Base-by-base conservation (phyloP, 2,113 vertebrate species). In the Tenrec ecaudatus region DNA sequence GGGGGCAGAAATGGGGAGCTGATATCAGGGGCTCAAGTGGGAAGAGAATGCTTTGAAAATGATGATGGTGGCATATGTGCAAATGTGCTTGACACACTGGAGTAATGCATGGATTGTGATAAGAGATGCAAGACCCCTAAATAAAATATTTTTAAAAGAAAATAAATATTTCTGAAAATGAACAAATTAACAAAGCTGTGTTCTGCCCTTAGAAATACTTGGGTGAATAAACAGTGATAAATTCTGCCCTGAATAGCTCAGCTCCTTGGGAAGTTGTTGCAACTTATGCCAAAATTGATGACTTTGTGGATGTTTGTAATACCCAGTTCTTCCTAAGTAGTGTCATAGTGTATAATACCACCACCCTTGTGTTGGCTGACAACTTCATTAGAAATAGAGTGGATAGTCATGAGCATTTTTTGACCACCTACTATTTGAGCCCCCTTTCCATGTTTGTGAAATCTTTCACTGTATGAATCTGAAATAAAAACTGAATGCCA, bases 111-210 rank as follows among this genome's bases (percentile, higher is more conserved):
- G 47, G 47, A 14, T 53, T 53, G 47, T 53, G 47, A 53, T 53
- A 53, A 53, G 47, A 53, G 47, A 12, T 53, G 47, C 2, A 53
- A 53, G 47, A 53, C 12, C 9, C 47, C 47, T 53, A 5, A 53
- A 53, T 53, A 53, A 53, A 53, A 53, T 53, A 53, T 53, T n/a
- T n/a, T n/a, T 53, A 53, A 53, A 53, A 53, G 12, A 53, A 53
- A 53, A 53, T 53, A 86, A 71, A 69, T 90, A 82, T 60, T 94
- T 93, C 66, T 20, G 6, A 36, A 77, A 85, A 85, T 36, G 64
- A 89, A 71, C 71, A 29, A 94, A 78, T 88, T 53, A 85, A 81
- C 85, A 29, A 53, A 53, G 20, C 4, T 62, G 20, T 80, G 1
- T 38, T 91, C 6, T 64, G 19, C 47, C 25, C 38, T 81, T 62